Percentiles rank a stretch among this genome's conserved stretches.
Evolutionary conservation across 2,888 invertebrate species (phyloP).

Genomic region (Hemithea aestivaria): DNA sequence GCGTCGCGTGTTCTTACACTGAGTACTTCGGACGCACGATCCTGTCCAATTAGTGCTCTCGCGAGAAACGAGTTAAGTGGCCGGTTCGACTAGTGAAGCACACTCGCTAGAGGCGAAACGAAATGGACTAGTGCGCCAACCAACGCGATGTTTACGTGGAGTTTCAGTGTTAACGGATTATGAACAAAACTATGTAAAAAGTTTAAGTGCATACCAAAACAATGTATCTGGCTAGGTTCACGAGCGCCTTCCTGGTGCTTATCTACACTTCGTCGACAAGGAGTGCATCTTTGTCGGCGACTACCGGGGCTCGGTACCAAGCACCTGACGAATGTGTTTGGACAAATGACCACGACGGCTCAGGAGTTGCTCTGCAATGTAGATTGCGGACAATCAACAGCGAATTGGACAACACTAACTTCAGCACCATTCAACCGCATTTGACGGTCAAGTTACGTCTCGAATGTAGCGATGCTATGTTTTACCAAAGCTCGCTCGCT

Average conservation of each 20-base stretch:
- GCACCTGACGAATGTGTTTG: constrained; percentile 91
- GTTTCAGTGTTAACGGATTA: constrained; percentile 58
- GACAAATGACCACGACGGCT: constrained; percentile 84
- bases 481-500: constrained; percentile 88
- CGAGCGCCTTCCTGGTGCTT: constrained; percentile 63
- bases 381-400: constrained; percentile 88
- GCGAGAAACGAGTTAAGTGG: constrained; percentile 77
- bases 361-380: constrained; percentile 85
- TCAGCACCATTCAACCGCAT: constrained; percentile 90
- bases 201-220: constrained; percentile 59
- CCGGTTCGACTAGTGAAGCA: constrained; percentile 67
- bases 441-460: constrained; percentile 87
- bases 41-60: constrained; percentile 75
- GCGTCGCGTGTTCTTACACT: constrained; percentile 54
- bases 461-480: constrained; percentile 88
- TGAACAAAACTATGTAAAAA: constrained; percentile 68
- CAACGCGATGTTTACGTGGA: constrained; percentile 56
- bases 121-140: constrained; percentile 59
- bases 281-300: constrained; percentile 71
- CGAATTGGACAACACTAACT: constrained; percentile 89
- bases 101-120: constrained; percentile 48
- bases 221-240: constrained; percentile 67
- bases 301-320: constrained; percentile 82
- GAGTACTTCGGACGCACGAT: constrained; percentile 60
- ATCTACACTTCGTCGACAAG: constrained; percentile 60